Base-by-base conservation (phyloP, 2,888 invertebrate species). In the Plebejus anna region DNA sequence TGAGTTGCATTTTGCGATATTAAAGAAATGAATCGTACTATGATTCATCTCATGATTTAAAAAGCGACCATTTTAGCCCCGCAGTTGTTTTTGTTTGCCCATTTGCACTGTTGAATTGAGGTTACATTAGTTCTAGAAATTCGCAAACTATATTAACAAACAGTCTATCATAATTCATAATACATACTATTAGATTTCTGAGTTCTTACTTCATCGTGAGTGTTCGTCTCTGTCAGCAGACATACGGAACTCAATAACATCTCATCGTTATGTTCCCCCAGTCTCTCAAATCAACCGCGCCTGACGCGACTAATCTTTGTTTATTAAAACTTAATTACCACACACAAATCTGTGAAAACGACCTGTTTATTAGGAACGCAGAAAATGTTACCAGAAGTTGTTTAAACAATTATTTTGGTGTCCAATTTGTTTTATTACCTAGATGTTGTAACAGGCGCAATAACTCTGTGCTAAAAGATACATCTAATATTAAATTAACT, bases 221-320 rank as follows among this genome's bases (percentile, higher is more conserved):
- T 66, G 66, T 66, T 66, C 66, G 66, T 36, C 66, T 66, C 13
- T 66, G 66, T 66, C 66, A 36, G 16, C 6, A 66, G 66, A 36
- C 36, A 66, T 32, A 32, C 66, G 16, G 66, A 66, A 66, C 66
- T 66, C 66, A 66, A 66, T 36, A 66, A 36, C 66, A 66, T 32
- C 32, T 66, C 66, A 4, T 66, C 66, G 66, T 66, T 66, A 32
- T 66, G 66, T 13, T 16, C 66, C 32, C 66, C 66, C 13, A 1
- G 66, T 36, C 5, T 22, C 32, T 66, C 32, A 66, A 32, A 66
- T 66, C 66, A 66, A 66, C 66, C 66, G 32, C 66, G 13, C 6
- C 28, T 32, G 66, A 66, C 66, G 32, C 66, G 5, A 5, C 13
- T 66, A 66, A 66, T 66, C 32, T 66, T 32, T 32, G 66, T 66